Percentiles rank a stretch among this genome's conserved stretches.
These are phyloP conservation scores for Ectropis crepuscularia DNA, from an alignment of 2,888 invertebrate species.

Conservation along the genomic window DNA sequence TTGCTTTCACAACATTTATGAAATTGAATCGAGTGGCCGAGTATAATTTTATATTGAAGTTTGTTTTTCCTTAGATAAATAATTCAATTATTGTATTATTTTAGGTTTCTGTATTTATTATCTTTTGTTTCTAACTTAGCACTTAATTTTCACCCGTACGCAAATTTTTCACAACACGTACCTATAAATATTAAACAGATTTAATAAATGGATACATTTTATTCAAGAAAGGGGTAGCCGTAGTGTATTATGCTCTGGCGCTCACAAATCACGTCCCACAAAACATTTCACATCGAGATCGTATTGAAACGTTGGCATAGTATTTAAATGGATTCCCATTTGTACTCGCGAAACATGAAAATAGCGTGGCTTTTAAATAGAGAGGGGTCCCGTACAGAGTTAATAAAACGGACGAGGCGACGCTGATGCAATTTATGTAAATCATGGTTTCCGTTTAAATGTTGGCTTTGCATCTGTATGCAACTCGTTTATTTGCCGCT, in stretches of 20 bases:
- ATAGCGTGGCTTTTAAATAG: constrained; percentile 83
- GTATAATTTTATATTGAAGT: too few species aligned
- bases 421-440: constrained; percentile 57
- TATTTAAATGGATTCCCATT: constrained; percentile 85
- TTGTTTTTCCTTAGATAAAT: too few species aligned
- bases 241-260: constrained; percentile 10
- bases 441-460: constrained; percentile 28
- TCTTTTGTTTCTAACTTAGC: too few species aligned
- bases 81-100: too few species aligned
- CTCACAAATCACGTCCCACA: constrained; percentile 50
- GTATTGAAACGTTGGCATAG: constrained; percentile 82
- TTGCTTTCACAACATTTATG: too few species aligned
- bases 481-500: constrained; percentile 25
- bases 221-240: constrained; percentile 8
- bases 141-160: too few species aligned
- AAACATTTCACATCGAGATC: constrained; percentile 65
- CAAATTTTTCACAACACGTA: too few species aligned
- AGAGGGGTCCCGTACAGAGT: constrained; percentile 71
- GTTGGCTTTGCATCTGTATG: constrained; percentile 29
- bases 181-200: too few species aligned
- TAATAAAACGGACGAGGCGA: constrained; percentile 62
- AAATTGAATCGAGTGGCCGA: too few species aligned
- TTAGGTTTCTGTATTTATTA: too few species aligned
- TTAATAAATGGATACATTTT: background rate
- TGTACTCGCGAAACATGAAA: constrained; percentile 84